Percentiles rank a stretch among this genome's conserved stretches.
phyloP scores from a whole-genome alignment of 2,113 vertebrate genomes.

The Felis chaus region DNA sequence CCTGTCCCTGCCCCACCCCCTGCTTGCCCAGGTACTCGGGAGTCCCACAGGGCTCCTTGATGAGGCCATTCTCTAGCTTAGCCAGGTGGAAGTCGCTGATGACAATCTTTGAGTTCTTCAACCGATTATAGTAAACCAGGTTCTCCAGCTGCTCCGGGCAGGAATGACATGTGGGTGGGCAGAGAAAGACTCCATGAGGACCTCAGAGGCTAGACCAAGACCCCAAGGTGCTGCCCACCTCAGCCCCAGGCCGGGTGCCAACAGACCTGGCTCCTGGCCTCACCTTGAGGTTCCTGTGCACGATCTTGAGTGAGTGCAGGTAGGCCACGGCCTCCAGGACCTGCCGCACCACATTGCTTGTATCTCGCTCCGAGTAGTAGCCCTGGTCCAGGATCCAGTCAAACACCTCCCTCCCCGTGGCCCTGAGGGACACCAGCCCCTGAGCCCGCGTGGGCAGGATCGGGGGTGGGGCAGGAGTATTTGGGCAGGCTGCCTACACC shows the following conservation, averaged over 20 bases:
- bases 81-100: constrained; percentile 99
- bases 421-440: constrained; percentile 86
- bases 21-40: constrained; percentile 96
- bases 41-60: constrained; percentile 98
- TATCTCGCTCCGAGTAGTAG: constrained; percentile 98
- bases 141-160: constrained; percentile 91
- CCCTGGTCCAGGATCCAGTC: constrained; percentile 99
- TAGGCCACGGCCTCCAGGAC: constrained; percentile 98
- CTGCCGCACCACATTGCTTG: constrained; percentile 98
- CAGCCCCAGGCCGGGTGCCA: neutral
- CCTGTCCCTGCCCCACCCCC: neutral
- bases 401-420: constrained; percentile 98
- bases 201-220: accelerated
- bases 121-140: constrained; percentile 96
- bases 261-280: neutral
- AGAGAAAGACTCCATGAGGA: neutral
- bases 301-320: constrained; percentile 96
- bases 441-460: constrained; percentile 69
- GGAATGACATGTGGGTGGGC: neutral
- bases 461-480: constrained; percentile 42
- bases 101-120: constrained; percentile 99
- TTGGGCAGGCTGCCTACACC: constrained; percentile 46
- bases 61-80: constrained; percentile 97
- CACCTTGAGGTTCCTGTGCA: constrained; percentile 99
- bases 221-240: neutral